Evolutionary conservation across 2,888 invertebrate species (phyloP).

Genomic region (Calameuta filiformis): DNA sequence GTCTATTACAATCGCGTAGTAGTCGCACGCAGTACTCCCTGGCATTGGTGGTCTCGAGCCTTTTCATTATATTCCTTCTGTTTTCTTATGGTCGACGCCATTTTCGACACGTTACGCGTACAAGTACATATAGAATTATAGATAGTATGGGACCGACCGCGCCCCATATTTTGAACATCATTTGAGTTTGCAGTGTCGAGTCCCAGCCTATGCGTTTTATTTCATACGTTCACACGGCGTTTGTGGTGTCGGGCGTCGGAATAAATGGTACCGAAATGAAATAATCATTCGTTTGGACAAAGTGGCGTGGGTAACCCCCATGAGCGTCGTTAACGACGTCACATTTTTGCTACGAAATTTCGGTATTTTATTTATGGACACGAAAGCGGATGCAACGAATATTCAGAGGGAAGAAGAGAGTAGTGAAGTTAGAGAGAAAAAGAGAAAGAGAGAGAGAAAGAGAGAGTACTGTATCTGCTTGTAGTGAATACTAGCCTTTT

Average conservation of each 20-base stretch:
- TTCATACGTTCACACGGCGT: background rate
- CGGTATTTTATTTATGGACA: background rate
- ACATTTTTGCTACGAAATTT: background rate
- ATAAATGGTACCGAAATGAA: background rate
- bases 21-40: background rate
- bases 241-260: background rate
- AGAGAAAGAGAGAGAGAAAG: too few species aligned
- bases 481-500: background rate
- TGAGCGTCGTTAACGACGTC: background rate
- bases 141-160: background rate
- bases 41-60: background rate
- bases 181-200: background rate
- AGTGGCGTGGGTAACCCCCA: background rate
- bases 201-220: background rate
- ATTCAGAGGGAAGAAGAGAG: background rate
- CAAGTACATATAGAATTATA: background rate
- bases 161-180: background rate
- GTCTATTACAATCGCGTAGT: background rate
- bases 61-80: background rate
- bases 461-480: background rate
- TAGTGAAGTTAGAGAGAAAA: too few species aligned
- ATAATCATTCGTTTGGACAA: background rate
- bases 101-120: background rate
- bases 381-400: background rate
- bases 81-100: background rate